These are phyloP conservation scores for Dryomyza anilis DNA, from an alignment of 2,888 invertebrate species.

Conservation along the genomic window DNA sequence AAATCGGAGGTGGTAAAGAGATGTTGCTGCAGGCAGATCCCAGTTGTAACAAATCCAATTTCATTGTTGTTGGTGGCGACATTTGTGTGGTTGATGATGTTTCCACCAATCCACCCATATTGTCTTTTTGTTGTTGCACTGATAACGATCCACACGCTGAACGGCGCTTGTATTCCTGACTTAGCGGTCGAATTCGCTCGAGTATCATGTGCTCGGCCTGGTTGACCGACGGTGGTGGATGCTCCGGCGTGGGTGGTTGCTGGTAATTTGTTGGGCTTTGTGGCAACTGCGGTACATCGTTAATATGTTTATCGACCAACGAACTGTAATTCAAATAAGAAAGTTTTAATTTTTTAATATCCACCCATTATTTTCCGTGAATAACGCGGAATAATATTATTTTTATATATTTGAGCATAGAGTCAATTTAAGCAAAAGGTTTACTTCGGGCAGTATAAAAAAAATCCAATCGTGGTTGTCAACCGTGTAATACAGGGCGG, in stretches of 20 bases:
- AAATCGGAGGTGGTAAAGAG: no score
- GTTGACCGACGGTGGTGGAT: constrained; percentile 88
- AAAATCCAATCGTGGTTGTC: no score
- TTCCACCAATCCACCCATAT: background rate
- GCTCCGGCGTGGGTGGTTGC: constrained; percentile 92
- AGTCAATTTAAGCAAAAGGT: no score
- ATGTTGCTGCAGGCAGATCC: no score
- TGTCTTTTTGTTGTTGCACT: constrained; percentile 45
- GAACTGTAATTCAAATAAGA: background rate
- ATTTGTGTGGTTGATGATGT: background rate
- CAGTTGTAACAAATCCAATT: background rate
- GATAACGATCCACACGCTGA: constrained; percentile 49
- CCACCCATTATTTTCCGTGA: background rate
- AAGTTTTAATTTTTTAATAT: background rate
- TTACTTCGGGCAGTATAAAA: no score
- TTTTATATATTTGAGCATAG: no score
- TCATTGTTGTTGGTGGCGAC: constrained; percentile 42
- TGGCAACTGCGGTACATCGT: constrained; percentile 62
- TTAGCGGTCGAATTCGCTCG: constrained; percentile 85
- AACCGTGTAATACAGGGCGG: no score
- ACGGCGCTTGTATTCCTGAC: constrained; percentile 72
- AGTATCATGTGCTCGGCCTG: constrained; percentile 89
- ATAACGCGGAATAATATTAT: no score
- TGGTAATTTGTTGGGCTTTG: constrained; percentile 87
- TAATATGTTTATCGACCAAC: constrained; percentile 30